A percentile compares a stretch with the other conserved stretches of the same genome.
Evolutionary conservation across 2,797 vertebrate species (phyloP).

Genomic region (Coregonus suidteri): DNA sequence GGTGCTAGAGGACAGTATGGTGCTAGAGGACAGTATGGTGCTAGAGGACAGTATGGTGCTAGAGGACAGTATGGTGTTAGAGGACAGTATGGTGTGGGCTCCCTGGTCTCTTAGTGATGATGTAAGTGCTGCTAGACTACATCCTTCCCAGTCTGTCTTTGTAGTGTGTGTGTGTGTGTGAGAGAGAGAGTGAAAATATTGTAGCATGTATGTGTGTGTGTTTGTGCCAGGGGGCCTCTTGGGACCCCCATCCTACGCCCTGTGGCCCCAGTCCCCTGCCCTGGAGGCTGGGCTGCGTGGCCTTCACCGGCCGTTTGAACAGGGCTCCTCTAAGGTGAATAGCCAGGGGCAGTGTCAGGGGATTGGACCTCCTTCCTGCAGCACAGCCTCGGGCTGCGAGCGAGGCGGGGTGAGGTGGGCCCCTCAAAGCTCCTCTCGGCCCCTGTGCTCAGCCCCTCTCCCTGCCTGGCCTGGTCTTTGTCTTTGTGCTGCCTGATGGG

Average conservation of each 20-base stretch:
- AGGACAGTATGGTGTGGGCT: neutral
- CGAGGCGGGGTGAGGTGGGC: neutral
- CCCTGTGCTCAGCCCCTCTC: neutral
- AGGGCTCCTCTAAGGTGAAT: conserved; percentile 30
- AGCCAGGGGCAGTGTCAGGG: conserved; percentile 26
- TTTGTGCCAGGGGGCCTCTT: neutral
- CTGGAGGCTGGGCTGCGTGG: conserved; percentile 8
- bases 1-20: too few relatives aligned
- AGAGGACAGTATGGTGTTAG: too few relatives aligned
- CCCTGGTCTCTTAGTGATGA: too few relatives aligned
- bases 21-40: too few relatives aligned
- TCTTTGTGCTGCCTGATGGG: neutral
- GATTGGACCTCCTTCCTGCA: neutral
- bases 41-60: too few relatives aligned
- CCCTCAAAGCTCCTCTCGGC: neutral
- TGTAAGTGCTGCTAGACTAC: neutral
- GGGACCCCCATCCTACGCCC: neutral
- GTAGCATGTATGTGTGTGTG: neutral
- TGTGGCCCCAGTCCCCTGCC: neutral
- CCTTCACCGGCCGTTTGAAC: conserved; percentile 27
- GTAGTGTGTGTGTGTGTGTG: conserved; percentile 4
- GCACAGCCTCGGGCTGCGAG: neutral
- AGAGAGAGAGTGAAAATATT: conserved; percentile 10
- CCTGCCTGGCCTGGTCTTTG: neutral
- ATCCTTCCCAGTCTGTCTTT: neutral